Evolutionary conservation across 1,140 invertebrate genomes (phyloP).

Genomic region (Hycleus phaleratus): DNA sequence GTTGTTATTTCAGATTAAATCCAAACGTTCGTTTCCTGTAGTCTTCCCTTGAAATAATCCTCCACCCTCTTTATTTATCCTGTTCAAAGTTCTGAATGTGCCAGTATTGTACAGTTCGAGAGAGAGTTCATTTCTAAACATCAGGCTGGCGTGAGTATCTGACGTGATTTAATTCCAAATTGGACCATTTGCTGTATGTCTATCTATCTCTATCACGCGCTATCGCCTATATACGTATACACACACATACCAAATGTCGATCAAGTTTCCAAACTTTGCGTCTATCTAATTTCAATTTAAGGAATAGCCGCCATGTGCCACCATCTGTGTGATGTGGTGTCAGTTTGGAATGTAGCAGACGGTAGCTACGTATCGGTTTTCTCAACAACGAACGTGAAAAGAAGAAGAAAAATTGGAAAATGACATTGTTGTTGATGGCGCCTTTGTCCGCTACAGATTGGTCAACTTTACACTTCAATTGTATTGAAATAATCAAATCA

Average conservation of each 20-base stretch:
- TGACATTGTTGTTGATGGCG: neutral
- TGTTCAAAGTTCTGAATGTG: no score
- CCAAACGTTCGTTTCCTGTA: no score
- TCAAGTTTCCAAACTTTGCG: constrained; percentile 16
- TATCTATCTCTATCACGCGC: no score
- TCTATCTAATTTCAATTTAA: constrained; percentile 22
- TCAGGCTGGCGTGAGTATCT: neutral
- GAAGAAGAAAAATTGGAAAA: constrained; percentile 4
- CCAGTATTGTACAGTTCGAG: no score
- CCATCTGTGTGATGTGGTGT: constrained; percentile 15
- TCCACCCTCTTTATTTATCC: no score
- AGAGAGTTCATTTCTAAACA: neutral
- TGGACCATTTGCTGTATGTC: no score
- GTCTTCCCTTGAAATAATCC: no score
- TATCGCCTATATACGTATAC: no score
- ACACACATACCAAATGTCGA: constrained; percentile 15
- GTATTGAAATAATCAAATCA: constrained; percentile 9
- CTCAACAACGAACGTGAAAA: constrained; percentile 4
- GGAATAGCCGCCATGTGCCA: constrained; percentile 14
- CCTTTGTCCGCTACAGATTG: constrained; percentile 6
- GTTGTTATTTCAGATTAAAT: no score
- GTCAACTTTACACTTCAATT: constrained; percentile 6
- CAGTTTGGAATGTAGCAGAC: constrained; percentile 13
- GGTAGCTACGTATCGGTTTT: constrained; percentile 1
- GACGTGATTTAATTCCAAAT: constrained; percentile 18